Evolutionary conservation across 1,140 invertebrate genomes (phyloP).

Genomic region (Nephila pilipes): DNA sequence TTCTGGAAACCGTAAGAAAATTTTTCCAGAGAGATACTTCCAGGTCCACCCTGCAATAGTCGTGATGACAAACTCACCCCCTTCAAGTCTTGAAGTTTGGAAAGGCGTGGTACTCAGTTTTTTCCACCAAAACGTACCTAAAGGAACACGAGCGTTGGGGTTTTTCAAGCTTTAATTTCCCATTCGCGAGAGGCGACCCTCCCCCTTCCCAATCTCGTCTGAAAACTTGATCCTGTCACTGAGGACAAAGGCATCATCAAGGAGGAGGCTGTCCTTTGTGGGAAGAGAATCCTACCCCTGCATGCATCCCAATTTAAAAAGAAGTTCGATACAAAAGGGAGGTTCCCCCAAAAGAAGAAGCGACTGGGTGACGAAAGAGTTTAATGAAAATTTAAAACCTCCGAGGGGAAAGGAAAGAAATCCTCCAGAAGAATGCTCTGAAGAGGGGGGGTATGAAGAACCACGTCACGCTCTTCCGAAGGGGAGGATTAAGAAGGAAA

Average conservation of each 20-base stretch:
- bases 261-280: conserved; percentile 44
- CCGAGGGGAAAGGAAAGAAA: conserved; percentile 21
- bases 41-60: no score
- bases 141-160: conserved; percentile 42
- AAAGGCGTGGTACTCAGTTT: conserved; percentile 48
- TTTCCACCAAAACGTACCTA: neutral
- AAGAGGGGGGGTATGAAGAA: conserved; percentile 54
- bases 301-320: conserved; percentile 27
- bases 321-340: conserved; percentile 25
- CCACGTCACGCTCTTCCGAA: conserved; percentile 48
- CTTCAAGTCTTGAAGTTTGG: conserved; percentile 28
- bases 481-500: conserved; percentile 29
- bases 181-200: neutral
- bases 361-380: conserved; percentile 73
- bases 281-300: conserved; percentile 28
- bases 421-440: conserved; percentile 1
- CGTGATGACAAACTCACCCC: neutral
- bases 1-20: neutral
- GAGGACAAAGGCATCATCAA: conserved; percentile 68
- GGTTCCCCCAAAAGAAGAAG: no score
- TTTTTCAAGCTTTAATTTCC: conserved; percentile 64
- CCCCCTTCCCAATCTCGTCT: conserved; percentile 9
- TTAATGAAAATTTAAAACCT: conserved; percentile 77
- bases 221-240: conserved; percentile 72
- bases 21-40: no score